Evolutionary conservation across 53 echinoderm and acorn worm genomes (phyloP).

Genomic region (Zoroaster sp.): DNA sequence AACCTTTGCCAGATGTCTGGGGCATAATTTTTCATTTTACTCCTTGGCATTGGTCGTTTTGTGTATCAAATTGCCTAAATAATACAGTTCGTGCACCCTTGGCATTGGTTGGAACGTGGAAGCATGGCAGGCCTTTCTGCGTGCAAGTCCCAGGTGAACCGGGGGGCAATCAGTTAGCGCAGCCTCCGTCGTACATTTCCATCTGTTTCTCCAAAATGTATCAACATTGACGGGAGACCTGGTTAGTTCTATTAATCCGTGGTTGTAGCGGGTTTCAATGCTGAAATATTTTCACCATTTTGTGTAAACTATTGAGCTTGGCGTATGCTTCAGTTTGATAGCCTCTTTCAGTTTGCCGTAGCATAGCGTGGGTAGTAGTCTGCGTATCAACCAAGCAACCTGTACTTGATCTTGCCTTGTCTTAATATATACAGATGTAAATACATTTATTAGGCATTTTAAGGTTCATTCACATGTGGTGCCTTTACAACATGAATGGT

Average conservation of each 20-base stretch:
- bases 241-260: not conserved
- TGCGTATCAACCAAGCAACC: not conserved
- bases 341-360: not conserved
- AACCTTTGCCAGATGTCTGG: conserved; percentile 35
- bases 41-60: conserved; percentile 45
- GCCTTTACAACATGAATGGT: conserved; percentile 40
- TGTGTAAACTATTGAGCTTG: not conserved
- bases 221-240: conserved; percentile 17
- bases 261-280: not conserved
- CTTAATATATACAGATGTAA: not conserved
- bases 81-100: conserved; percentile 40
- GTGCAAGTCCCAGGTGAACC: conserved; percentile 37
- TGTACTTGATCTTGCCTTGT: conserved; percentile 38
- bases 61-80: conserved; percentile 49
- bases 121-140: conserved; percentile 23
- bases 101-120: conserved; percentile 15
- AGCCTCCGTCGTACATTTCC: conserved; percentile 43
- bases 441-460: not conserved
- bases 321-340: not conserved
- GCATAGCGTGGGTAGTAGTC: not conserved
- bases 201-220: conserved; percentile 8
- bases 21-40: conserved; percentile 14
- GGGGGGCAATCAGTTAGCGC: conserved; percentile 44
- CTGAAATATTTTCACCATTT: not conserved
- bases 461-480: not conserved